phyloP scores from a whole-genome alignment of 2,888 invertebrate species.

The Torymus tubicola region DNA sequence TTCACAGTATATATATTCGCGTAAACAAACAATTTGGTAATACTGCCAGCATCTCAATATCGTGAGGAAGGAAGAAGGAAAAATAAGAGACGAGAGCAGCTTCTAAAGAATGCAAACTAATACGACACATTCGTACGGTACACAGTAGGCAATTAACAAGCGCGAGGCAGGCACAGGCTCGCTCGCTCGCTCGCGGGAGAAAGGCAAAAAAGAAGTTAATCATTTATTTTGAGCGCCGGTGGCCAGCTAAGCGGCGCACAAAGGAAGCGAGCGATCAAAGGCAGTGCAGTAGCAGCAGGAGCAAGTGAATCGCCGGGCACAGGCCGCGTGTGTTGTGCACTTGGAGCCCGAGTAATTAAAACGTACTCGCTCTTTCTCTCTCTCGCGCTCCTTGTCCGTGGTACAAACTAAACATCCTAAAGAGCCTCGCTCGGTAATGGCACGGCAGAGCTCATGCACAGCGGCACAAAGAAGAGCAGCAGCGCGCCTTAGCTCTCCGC shows the following conservation, averaged over 20 bases:
- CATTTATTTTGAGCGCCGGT: conserved; percentile 29
- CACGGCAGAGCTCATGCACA: too few species aligned
- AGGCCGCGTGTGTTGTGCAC: background rate
- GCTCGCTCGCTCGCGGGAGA: background rate
- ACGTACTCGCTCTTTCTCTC: conserved; percentile 4
- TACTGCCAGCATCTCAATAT: background rate
- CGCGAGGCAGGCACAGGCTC: background rate
- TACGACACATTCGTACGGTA: conserved; percentile 11
- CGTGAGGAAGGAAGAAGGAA: background rate
- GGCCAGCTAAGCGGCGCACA: background rate
- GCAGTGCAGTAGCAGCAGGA: background rate
- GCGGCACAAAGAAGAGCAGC: too few species aligned
- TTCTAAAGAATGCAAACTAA: background rate
- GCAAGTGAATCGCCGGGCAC: conserved; percentile 14
- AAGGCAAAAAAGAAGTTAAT: conserved; percentile 11
- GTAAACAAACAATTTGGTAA: background rate
- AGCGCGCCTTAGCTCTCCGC: too few species aligned
- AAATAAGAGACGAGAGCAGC: too few species aligned
- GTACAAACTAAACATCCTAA: conserved; percentile 37
- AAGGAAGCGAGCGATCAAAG: conserved; percentile 12
- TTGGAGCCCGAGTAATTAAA: conserved; percentile 21
- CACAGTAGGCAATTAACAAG: conserved; percentile 9
- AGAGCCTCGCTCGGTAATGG: background rate
- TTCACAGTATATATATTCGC: too few species aligned
- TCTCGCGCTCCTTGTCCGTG: background rate